A percentile compares a stretch with the other conserved stretches of the same genome.
Evolutionary conservation across 2,113 vertebrate genomes (phyloP).

Genomic region (Anser cygnoides): DNA sequence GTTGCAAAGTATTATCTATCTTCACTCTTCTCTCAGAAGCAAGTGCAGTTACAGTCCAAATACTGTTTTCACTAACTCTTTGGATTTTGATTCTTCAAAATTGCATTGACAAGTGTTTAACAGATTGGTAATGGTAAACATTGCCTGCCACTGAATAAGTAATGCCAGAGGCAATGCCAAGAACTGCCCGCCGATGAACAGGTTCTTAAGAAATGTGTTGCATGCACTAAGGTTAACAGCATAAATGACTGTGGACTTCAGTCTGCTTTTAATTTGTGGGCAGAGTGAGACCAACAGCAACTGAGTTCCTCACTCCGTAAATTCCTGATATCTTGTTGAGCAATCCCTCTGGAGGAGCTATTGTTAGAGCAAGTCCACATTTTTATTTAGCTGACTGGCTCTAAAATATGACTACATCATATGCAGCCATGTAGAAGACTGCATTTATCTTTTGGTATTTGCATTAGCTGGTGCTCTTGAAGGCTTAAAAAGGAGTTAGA

Average conservation of each 20-base stretch:
- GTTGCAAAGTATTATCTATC: not conserved
- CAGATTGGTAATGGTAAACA: not conserved
- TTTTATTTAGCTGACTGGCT: not conserved
- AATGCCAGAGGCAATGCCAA: not conserved
- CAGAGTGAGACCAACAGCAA: not conserved
- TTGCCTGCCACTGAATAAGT: not conserved
- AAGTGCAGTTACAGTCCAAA: not conserved
- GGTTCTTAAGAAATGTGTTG: not conserved
- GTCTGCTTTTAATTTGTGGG: not conserved
- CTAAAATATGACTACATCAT: not conserved
- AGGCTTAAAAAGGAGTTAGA: not conserved
- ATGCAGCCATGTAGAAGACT: not conserved
- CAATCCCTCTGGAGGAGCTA: not conserved
- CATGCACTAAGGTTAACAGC: not conserved
- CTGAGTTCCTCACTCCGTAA: not conserved
- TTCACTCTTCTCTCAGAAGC: not conserved
- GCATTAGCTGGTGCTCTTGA: not conserved
- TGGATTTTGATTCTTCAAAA: not conserved
- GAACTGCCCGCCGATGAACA: not conserved
- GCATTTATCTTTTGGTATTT: not conserved
- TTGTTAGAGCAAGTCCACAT: not conserved
- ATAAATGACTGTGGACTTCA: too few relatives aligned
- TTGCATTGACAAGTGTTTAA: not conserved
- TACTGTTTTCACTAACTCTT: not conserved
- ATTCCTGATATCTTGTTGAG: not conserved